phyloP scores from a whole-genome alignment of 2,888 invertebrate genomes.

The Epinotia brunnichana region DNA sequence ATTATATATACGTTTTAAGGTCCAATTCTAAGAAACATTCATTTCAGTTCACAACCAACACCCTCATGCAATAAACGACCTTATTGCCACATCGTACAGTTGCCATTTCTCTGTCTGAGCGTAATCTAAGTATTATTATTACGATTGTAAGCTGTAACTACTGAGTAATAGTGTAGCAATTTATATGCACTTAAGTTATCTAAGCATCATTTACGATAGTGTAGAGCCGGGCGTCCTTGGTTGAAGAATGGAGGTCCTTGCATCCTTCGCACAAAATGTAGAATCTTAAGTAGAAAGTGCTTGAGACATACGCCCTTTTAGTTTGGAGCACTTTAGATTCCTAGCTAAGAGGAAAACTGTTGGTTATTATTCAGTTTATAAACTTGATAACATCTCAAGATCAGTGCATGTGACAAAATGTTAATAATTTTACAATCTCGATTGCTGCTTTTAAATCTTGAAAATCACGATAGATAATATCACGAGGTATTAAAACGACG shows the following conservation, averaged over 20 bases:
- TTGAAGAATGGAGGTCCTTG: constrained; percentile 8
- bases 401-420: neutral
- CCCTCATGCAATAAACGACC: neutral
- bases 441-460: too few relatives aligned
- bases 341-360: constrained; percentile 14
- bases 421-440: neutral
- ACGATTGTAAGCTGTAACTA: neutral
- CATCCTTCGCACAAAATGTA: neutral
- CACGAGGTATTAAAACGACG: too few relatives aligned
- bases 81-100: neutral
- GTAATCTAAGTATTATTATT: neutral
- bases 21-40: neutral
- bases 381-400: constrained; percentile 8
- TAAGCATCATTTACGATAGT: constrained; percentile 14
- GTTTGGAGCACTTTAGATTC: neutral
- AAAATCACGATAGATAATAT: too few relatives aligned
- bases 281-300: neutral
- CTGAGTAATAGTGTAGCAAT: constrained; percentile 5
- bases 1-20: constrained; percentile 1
- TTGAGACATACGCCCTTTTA: neutral
- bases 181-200: constrained; percentile 16
- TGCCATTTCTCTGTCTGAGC: neutral
- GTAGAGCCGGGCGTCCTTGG: constrained; percentile 21
- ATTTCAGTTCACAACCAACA: neutral
- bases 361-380: constrained; percentile 8